A percentile compares a stretch with the other conserved stretches of the same genome.
phyloP scores from a whole-genome alignment of 2,888 invertebrate species.

The Therioaphis trifolii region DNA sequence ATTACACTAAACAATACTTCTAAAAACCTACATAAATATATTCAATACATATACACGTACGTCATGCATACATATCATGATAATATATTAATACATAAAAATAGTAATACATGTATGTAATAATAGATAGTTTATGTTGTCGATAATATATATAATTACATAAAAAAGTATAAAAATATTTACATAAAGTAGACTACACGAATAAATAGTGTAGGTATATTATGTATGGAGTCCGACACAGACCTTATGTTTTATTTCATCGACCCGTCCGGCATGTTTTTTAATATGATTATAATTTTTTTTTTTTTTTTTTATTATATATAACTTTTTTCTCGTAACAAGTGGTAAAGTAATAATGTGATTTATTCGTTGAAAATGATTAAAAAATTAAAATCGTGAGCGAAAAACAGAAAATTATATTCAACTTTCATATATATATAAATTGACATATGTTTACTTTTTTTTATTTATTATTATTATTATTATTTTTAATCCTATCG shows the following conservation, averaged over 20 bases:
- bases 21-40: constrained; percentile 53
- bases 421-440: constrained; percentile 48
- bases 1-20: constrained; percentile 18
- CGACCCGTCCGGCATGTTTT: neutral
- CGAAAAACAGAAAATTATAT: constrained; percentile 56
- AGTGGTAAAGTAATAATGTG: constrained; percentile 60
- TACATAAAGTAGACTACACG: constrained; percentile 60
- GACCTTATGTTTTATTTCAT: neutral
- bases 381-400: constrained; percentile 48
- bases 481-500: constrained; percentile 16
- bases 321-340: constrained; percentile 40
- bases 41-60: neutral
- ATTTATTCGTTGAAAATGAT: constrained; percentile 39
- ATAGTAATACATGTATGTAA: constrained; percentile 31
- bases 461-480: no score
- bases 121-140: constrained; percentile 27
- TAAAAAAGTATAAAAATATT: constrained; percentile 62
- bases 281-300: constrained; percentile 26
- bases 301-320: neutral
- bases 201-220: constrained; percentile 59
- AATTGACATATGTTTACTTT: constrained; percentile 61
- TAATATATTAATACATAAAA: constrained; percentile 25
- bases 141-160: constrained; percentile 49
- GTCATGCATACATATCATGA: neutral
- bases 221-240: constrained; percentile 41